Conservation (phyloP, 2,888 invertebrate species). For the Acrocyrtus sp. region DNA sequence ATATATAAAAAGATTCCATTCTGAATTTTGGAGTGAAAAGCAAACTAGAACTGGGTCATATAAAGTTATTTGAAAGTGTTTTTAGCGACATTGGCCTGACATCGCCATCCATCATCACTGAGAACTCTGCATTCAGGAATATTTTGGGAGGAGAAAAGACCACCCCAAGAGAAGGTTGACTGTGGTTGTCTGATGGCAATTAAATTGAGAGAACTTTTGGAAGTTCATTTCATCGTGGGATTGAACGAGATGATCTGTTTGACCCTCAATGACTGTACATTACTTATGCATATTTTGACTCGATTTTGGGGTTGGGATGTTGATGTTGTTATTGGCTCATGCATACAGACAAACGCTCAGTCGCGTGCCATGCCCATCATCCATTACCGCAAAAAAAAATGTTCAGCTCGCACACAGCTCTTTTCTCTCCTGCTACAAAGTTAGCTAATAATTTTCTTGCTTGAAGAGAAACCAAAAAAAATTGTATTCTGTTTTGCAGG, state of each 20-base stretch:
- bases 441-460: too few relatives aligned
- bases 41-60: too few relatives aligned
- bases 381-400: slow-evolving; percentile 42
- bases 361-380: slow-evolving; percentile 46
- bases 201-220: slow-evolving; percentile 37
- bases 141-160: slow-evolving; percentile 17
- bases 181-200: slow-evolving; percentile 49
- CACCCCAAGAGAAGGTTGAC: slow-evolving; percentile 38
- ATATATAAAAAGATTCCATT: too few relatives aligned
- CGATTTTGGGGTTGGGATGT: slow-evolving; percentile 4
- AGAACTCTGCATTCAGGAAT: neutral
- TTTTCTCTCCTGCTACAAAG: too few relatives aligned
- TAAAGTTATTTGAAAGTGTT: too few relatives aligned
- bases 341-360: slow-evolving; percentile 18
- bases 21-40: too few relatives aligned
- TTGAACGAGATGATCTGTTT: neutral
- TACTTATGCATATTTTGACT: slow-evolving; percentile 39
- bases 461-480: too few relatives aligned
- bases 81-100: too few relatives aligned
- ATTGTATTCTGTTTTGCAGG: too few relatives aligned
- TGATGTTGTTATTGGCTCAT: neutral
- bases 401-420: neutral
- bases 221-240: slow-evolving; percentile 15
- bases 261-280: neutral
- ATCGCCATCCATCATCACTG: slow-evolving; percentile 32